phyloP scores from a whole-genome alignment of 2,797 vertebrate species.

The Setipinna tenuifilis region DNA sequence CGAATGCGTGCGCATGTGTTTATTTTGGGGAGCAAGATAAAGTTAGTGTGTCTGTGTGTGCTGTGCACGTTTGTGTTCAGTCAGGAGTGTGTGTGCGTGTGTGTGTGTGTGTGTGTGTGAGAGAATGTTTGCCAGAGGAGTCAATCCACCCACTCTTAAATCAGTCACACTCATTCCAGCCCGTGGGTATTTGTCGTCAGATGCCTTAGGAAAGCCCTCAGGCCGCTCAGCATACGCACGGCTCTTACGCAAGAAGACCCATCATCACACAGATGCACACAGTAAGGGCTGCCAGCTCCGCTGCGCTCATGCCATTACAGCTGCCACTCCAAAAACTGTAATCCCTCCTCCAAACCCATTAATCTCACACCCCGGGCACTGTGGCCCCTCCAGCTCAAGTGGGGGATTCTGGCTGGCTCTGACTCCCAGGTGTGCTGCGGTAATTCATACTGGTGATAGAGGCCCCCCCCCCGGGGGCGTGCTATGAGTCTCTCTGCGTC shows the following conservation, averaged over 20 bases:
- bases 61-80: no score
- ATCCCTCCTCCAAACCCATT: not conserved
- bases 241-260: not conserved
- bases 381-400: not conserved
- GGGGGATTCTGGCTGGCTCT: not conserved
- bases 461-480: not conserved
- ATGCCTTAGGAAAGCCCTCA: not conserved
- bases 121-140: conserved; percentile 24
- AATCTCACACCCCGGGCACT: not conserved
- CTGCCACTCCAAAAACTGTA: not conserved
- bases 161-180: not conserved
- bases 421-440: not conserved
- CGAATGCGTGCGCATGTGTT: not conserved
- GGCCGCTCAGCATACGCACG: not conserved
- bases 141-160: not conserved
- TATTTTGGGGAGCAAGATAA: not conserved
- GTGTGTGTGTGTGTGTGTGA: not conserved
- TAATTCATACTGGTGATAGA: not conserved
- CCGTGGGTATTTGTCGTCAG: not conserved
- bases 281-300: not conserved
- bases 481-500: not conserved
- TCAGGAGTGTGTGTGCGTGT: not conserved
- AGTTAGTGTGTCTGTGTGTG: not conserved
- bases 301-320: not conserved
- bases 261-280: not conserved